phyloP scores from a whole-genome alignment of 2,113 vertebrate species.

The Trematomus loennbergii region DNA sequence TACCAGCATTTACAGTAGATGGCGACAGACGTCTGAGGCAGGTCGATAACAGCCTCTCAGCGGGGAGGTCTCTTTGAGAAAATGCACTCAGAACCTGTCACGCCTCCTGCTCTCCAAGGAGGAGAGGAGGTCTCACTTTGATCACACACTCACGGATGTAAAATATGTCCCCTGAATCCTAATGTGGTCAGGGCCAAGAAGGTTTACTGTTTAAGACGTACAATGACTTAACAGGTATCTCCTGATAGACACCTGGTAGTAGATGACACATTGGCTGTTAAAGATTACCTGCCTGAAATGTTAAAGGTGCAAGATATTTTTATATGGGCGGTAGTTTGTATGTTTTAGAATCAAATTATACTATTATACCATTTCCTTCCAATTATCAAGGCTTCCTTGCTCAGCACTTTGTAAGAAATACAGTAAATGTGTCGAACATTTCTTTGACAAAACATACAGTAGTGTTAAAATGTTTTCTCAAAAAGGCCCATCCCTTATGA shows the following conservation, averaged over 20 bases:
- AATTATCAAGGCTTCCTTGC: not conserved
- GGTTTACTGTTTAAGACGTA: not conserved
- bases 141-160: slow-evolving; percentile 39
- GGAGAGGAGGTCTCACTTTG: slow-evolving; percentile 42
- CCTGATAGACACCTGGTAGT: not conserved
- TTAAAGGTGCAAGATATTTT: not conserved
- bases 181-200: slow-evolving; percentile 18
- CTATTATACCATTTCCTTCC: not conserved
- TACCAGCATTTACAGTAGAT: slow-evolving; percentile 63
- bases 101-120: slow-evolving; percentile 17
- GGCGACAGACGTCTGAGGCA: slow-evolving; percentile 67
- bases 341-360: too few relatives aligned
- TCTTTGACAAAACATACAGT: too few relatives aligned
- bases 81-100: slow-evolving; percentile 41
- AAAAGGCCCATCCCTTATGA: not conserved
- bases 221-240: not conserved
- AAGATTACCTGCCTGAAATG: not conserved
- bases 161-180: slow-evolving; percentile 20
- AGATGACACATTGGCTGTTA: not conserved
- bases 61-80: slow-evolving; percentile 49
- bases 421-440: not conserved
- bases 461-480: too few relatives aligned
- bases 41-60: slow-evolving; percentile 59
- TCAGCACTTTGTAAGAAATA: not conserved
- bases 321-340: not conserved